These are phyloP conservation scores for Apoderus coryli DNA, from an alignment of 2,888 invertebrate species.

Conservation along the genomic window DNA sequence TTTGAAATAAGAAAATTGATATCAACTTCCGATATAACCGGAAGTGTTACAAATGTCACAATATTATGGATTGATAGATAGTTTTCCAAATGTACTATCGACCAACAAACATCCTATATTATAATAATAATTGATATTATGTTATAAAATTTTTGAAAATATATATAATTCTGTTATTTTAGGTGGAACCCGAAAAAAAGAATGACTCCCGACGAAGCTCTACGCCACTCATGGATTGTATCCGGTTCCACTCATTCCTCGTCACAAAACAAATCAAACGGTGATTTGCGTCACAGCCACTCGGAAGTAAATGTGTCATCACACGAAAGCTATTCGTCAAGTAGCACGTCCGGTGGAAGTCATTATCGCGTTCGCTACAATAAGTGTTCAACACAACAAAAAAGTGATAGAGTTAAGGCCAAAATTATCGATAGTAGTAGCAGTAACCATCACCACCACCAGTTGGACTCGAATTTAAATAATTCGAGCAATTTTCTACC, in stretches of 20 bases:
- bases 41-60: too few relatives aligned
- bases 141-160: too few relatives aligned
- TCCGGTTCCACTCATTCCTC: slow-evolving; percentile 21
- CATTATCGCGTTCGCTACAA: slow-evolving; percentile 26
- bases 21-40: too few relatives aligned
- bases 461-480: slow-evolving; percentile 35
- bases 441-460: slow-evolving; percentile 32
- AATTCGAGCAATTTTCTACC: slow-evolving; percentile 49
- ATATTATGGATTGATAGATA: too few relatives aligned
- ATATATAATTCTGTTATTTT: slow-evolving; percentile 22
- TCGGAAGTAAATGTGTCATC: slow-evolving; percentile 32
- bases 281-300: slow-evolving; percentile 37
- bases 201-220: slow-evolving; percentile 83
- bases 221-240: slow-evolving; percentile 72
- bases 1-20: too few relatives aligned
- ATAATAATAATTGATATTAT: too few relatives aligned
- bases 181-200: slow-evolving; percentile 89
- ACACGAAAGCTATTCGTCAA: slow-evolving; percentile 27
- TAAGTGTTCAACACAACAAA: slow-evolving; percentile 25
- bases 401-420: slow-evolving; percentile 31
- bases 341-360: slow-evolving; percentile 26
- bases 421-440: slow-evolving; percentile 29
- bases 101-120: too few relatives aligned
- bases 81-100: too few relatives aligned
- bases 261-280: slow-evolving; percentile 20